Percentiles rank a stretch among this genome's conserved stretches.
These are phyloP conservation scores for Baccha elongata DNA, from an alignment of 2,888 invertebrate genomes.

Conservation along the genomic window DNA sequence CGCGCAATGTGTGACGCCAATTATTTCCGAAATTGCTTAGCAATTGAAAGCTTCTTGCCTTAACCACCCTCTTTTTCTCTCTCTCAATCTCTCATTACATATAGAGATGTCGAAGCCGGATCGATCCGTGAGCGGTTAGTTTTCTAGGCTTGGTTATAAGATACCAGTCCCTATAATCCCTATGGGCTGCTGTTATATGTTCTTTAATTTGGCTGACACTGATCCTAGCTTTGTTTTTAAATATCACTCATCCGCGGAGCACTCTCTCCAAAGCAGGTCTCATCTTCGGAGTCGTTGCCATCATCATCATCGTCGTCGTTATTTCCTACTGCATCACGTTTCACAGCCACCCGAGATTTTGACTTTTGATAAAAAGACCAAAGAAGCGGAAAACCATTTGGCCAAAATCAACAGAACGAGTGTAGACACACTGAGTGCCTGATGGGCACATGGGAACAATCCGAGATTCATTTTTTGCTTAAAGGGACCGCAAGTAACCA, in stretches of 20 bases:
- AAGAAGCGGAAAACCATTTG: slow-evolving; percentile 72
- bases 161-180: slow-evolving; percentile 7
- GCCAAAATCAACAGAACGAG: slow-evolving; percentile 69
- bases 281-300: slow-evolving; percentile 58
- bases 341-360: slow-evolving; percentile 75
- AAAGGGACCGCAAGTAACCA: slow-evolving; percentile 68
- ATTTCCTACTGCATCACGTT: slow-evolving; percentile 81
- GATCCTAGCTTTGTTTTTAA: slow-evolving; percentile 72
- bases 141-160: slow-evolving; percentile 30
- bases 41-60: slow-evolving; percentile 56
- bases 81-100: slow-evolving; percentile 8
- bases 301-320: slow-evolving; percentile 75
- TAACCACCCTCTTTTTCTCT: slow-evolving; percentile 15
- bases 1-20: slow-evolving; percentile 73
- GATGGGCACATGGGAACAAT: slow-evolving; percentile 69
- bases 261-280: slow-evolving; percentile 66
- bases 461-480: slow-evolving; percentile 64
- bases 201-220: slow-evolving; percentile 72
- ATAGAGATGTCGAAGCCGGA: neutral
- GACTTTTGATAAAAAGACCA: slow-evolving; percentile 73
- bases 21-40: slow-evolving; percentile 71
- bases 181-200: slow-evolving; percentile 37
- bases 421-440: slow-evolving; percentile 12
- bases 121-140: neutral
- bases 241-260: slow-evolving; percentile 71